Percentiles rank a stretch among this genome's conserved stretches.
Evolutionary conservation across 2,113 vertebrate species (phyloP).

Genomic region (Anoplopoma fimbria): DNA sequence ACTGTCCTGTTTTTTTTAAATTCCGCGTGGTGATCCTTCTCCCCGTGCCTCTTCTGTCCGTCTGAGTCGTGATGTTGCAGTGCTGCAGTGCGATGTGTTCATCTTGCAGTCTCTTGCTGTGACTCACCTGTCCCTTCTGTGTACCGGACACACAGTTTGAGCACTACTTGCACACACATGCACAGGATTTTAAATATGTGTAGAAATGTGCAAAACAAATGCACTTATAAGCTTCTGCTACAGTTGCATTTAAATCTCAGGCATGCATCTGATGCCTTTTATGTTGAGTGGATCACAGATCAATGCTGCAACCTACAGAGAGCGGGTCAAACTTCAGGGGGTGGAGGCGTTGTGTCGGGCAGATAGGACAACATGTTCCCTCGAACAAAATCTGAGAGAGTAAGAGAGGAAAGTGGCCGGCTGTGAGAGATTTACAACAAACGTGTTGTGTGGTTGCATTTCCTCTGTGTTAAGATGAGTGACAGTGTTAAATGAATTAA

Average conservation of each 20-base stretch:
- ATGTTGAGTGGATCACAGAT: not conserved
- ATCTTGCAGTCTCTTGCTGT: conserved; percentile 69
- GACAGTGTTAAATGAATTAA: not conserved
- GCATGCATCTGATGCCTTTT: not conserved
- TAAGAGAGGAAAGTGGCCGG: not conserved
- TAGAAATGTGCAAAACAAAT: not conserved
- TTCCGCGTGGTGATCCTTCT: not conserved
- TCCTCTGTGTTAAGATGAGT: not conserved
- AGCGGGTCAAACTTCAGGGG: conserved; percentile 1
- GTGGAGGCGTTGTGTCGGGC: not conserved
- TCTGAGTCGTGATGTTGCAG: conserved; percentile 77
- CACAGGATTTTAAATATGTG: not conserved
- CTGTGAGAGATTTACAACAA: not conserved
- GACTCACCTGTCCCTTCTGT: conserved; percentile 79
- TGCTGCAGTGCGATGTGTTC: conserved; percentile 84
- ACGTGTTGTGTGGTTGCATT: no score
- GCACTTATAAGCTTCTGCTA: no score
- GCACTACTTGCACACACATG: not conserved
- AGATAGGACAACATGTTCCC: not conserved
- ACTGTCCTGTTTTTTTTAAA: not conserved
- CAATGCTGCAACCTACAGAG: not conserved
- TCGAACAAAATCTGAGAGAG: not conserved
- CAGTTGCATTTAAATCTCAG: not conserved
- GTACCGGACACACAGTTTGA: not conserved
- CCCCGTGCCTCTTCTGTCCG: not conserved